These are phyloP conservation scores for Channa striata DNA, from an alignment of 2,797 vertebrate species.

Conservation along the genomic window DNA sequence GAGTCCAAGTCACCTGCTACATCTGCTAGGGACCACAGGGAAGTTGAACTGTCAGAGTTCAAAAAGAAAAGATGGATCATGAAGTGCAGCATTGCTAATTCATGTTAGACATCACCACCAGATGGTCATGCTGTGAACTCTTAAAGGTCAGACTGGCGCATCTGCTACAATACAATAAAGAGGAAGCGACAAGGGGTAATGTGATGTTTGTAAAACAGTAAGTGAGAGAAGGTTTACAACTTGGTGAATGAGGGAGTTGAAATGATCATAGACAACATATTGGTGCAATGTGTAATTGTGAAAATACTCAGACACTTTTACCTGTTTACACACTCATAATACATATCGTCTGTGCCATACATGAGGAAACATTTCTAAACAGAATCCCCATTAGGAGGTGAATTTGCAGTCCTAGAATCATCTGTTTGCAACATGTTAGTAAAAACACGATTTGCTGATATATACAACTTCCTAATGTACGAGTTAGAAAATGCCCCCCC, in stretches of 20 bases:
- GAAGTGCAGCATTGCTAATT: constrained; percentile 33
- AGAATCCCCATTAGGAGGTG: too few species aligned
- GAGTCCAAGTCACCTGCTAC: constrained; percentile 86
- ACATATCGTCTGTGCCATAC: constrained; percentile 4
- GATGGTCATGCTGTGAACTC: constrained; percentile 10
- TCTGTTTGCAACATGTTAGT: too few species aligned
- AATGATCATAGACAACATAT: constrained; percentile 6
- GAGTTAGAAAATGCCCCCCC: background rate
- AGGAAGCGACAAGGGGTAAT: background rate
- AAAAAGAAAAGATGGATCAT: constrained; percentile 47
- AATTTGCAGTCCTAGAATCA: too few species aligned
- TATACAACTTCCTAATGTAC: background rate
- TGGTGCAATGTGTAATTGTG: constrained; percentile 16
- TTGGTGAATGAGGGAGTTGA: background rate
- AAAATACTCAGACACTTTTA: background rate
- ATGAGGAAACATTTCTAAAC: background rate
- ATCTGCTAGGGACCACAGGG: constrained; percentile 73
- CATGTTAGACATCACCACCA: constrained; percentile 38
- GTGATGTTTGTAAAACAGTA: constrained; percentile 15
- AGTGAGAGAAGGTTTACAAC: constrained; percentile 7
- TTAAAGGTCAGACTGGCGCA: constrained; percentile 29
- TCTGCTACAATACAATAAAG: constrained; percentile 14
- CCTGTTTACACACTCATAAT: constrained; percentile 11
- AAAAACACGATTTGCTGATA: background rate
- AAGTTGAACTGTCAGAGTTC: constrained; percentile 55